These are phyloP conservation scores for Strix aluco DNA, from an alignment of 2,113 vertebrate genomes.

Conservation along the genomic window DNA sequence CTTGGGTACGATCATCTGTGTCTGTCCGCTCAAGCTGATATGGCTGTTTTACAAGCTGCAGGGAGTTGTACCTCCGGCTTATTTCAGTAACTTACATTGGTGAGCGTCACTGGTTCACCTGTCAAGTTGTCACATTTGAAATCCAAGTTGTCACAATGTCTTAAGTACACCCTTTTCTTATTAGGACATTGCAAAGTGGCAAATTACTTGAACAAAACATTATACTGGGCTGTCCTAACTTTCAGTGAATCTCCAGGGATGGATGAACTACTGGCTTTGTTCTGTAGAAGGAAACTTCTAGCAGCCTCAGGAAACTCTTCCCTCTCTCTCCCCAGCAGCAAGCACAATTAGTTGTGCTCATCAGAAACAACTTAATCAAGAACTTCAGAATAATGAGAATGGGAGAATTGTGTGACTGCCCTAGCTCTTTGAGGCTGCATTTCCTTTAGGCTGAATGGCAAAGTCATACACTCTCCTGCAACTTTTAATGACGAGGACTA, in stretches of 20 bases:
- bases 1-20: not conserved
- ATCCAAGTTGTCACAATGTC: not conserved
- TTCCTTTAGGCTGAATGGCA: not conserved
- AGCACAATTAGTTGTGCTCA: not conserved
- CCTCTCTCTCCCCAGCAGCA: not conserved
- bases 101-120: not conserved
- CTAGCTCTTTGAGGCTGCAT: not conserved
- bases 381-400: not conserved
- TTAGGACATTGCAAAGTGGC: not conserved
- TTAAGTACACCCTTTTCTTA: not conserved
- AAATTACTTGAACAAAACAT: not conserved
- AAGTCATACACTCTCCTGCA: not conserved
- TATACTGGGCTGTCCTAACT: not conserved
- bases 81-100: not conserved
- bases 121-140: not conserved
- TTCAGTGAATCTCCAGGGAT: not conserved
- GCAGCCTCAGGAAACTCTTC: not conserved
- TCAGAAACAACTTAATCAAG: not conserved
- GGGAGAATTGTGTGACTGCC: not conserved
- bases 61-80: not conserved
- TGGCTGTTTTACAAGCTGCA: not conserved
- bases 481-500: not conserved
- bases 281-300: not conserved
- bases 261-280: not conserved
- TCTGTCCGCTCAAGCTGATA: not conserved